Evolutionary conservation across 2,888 invertebrate genomes (phyloP), one percentile per base, ranked within the genome.

Genomic region (Prosapia bicincta): DNA sequence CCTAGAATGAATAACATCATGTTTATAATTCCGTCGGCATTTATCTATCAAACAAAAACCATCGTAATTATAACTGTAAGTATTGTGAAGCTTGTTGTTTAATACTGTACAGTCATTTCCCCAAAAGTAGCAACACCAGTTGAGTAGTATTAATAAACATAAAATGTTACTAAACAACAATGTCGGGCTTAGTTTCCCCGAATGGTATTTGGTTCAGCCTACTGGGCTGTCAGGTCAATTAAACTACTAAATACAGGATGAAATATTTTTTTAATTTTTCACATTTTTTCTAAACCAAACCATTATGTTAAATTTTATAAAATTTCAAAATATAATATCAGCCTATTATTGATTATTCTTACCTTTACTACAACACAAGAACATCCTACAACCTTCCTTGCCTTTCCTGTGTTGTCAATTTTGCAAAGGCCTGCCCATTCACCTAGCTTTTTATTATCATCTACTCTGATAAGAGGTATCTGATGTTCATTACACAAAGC

Each of bases 391-490:
- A 99, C 96, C 89, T 99, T 99, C 82, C 99, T 91, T 78, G 99
- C 97, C 85, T 99, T 99, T 83, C 99, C 99, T 82, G 98, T 97
- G 84, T 95, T 97, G 89, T 99, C 99, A 84, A 99, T 97, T 89
- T 99, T 99, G 89, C 99, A 99, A 78, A 99, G 91, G 81, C 99
- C 99, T 69, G 98, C 96, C 98, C 99, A 99, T 89, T 99, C 99
- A 69, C 99, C 99, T 75, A 99, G 90, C 85, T 98, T 98, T 88
- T 99, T 99, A 89, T 98, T 99, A 87, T 98, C 97, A 85, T 99
- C 98, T 71, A 99, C 98, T 88, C 95, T 96, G 81, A 99, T 93
- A 79, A 99, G 89, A 78, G 98, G 97, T 85, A 99, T 99, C 85
- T 95, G 94, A 87, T 99, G 99, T 87, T 99, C 98, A 80, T 97